phyloP scores from a whole-genome alignment of 2,888 invertebrate species.

The Aphidius colemani region DNA sequence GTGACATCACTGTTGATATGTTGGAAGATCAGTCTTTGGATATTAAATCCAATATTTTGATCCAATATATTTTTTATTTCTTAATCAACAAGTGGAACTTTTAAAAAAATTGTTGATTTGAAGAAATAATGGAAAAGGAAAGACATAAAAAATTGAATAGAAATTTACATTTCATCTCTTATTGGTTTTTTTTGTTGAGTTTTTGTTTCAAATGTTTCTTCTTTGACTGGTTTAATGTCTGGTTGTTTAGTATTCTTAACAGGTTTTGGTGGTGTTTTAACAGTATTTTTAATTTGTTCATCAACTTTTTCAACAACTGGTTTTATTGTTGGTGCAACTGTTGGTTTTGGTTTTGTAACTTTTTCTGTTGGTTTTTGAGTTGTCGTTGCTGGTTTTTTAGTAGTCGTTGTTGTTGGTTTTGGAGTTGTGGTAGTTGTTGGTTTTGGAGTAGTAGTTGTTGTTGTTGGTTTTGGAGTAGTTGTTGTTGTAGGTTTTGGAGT shows the following conservation, averaged over 20 bases:
- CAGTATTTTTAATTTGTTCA: constrained; percentile 2
- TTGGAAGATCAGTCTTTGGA: background rate
- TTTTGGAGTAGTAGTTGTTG: constrained; percentile 31
- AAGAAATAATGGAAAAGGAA: background rate
- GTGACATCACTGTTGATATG: background rate
- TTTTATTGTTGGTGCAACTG: constrained; percentile 3
- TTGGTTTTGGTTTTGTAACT: constrained; percentile 34
- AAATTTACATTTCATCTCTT: constrained; percentile 18
- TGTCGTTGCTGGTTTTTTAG: constrained; percentile 31
- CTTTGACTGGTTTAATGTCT: constrained; percentile 27
- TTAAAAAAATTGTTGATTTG: background rate
- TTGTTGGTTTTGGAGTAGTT: constrained; percentile 4
- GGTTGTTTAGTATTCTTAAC: constrained; percentile 11
- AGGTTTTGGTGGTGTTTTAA: background rate
- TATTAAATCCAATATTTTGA: background rate
- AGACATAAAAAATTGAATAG: background rate
- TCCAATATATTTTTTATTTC: background rate
- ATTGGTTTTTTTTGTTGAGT: constrained; percentile 35
- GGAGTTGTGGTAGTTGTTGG: constrained; percentile 36
- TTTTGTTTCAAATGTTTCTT: constrained; percentile 36
- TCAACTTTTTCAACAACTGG: constrained; percentile 20
- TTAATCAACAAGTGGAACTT: background rate
- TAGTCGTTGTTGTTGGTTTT: constrained; percentile 27
- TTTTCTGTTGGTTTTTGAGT: constrained; percentile 30
- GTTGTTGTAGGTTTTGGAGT: too few species aligned